Base-by-base conservation (phyloP, 2,113 vertebrate species). In the Calidris pygmaea region DNA sequence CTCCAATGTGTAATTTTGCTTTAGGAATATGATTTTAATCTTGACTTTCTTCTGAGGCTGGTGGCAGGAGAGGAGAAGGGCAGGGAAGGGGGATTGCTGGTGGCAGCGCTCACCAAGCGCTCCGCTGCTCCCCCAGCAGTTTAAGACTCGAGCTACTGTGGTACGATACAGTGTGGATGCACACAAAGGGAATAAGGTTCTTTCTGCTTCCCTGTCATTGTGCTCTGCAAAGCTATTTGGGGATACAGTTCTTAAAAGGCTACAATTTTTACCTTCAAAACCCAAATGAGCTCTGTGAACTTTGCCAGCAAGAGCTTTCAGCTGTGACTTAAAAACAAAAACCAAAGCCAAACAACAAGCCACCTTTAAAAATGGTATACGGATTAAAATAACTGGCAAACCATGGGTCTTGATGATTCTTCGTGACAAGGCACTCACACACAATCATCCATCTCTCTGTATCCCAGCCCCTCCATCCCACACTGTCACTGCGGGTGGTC, bases 1-100 rank as follows among this genome's bases (percentile, higher is more conserved):
- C 96, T 91, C 89, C 91, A 5, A 19, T 85, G 89, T 90, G 93
- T 83, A 58, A 97, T 96, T 93, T 91, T 88, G 70, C 96, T 95
- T 83, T 58, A 95, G 87, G 84, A 87, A 75, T 43, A 34, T 14
- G 78, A 81, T 93, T 91, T 93, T 52, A 81, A 81, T 92, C 79
- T 67, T 43, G 50, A 15, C 60, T 92, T 94, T 90, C 81, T 77
- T 55, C 47, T 4, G n/a, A 41, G 50, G 91, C 30, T 80, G 94
- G 85, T 85, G 78, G 81, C 52, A 43, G 80, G 23, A 55, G 78
- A 53, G 70, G 68, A 59, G 75, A 63, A 90, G 73, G 86, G 84
- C 89, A 89, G 66, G 73, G 77, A 53, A 86, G 41, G 76, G 47
- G 72, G 16, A 12, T 8, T 2, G 30, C 63, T 72, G 92, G 32